Conservation (phyloP, 2,888 invertebrate species). For the Trissonchulus sp. region DNA sequence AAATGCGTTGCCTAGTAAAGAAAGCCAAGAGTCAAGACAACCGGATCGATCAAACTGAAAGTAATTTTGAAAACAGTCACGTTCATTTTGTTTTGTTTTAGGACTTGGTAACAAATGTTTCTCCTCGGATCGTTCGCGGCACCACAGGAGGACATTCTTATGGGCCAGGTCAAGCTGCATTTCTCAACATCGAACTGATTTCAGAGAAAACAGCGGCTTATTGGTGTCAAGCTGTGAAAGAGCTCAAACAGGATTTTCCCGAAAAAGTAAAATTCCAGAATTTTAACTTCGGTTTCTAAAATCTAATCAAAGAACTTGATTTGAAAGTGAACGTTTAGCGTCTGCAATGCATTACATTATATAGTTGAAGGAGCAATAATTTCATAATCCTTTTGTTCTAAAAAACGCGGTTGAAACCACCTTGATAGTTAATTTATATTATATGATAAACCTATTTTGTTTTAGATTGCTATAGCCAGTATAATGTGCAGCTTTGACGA, state of each 20-base stretch:
- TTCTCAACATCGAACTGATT: constrained; percentile 94
- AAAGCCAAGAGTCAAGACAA: no score
- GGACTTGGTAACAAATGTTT: constrained; percentile 92
- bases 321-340: not conserved
- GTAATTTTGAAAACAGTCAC: no score
- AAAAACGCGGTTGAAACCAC: no score
- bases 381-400: no score
- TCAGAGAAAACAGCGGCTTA: constrained; percentile 91
- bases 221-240: constrained; percentile 80
- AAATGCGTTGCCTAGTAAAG: no score
- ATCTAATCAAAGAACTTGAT: not conserved
- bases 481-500: constrained; percentile 86
- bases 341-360: no score
- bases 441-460: no score
- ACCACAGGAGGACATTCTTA: constrained; percentile 81
- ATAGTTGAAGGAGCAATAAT: no score
- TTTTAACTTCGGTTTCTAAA: not conserved
- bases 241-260: constrained; percentile 86
- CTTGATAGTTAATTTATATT: no score
- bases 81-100: constrained; percentile 54
- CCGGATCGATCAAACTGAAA: no score
- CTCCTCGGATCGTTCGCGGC: constrained; percentile 89
- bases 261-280: constrained; percentile 72
- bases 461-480: constrained; percentile 81
- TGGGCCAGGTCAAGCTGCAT: constrained; percentile 92